Conservation (phyloP, 2,113 vertebrate genomes). For the Plotosus lineatus region DNA sequence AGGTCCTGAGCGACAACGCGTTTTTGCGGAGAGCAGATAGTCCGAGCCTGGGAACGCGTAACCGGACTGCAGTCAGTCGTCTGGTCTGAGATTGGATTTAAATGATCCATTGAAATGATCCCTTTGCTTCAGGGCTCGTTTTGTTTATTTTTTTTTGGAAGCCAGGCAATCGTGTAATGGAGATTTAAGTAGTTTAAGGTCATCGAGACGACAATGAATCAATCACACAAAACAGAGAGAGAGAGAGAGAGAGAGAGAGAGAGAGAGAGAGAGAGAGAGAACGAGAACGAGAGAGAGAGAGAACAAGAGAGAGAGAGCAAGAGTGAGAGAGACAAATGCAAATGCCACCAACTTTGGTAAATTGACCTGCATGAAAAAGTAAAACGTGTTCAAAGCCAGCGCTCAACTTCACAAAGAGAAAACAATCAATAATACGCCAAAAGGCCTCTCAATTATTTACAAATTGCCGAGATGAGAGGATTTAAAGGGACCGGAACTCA, state of each 20-base stretch:
- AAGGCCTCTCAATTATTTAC: slow-evolving; percentile 72
- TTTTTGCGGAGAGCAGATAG: not conserved
- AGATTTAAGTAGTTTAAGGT: slow-evolving; percentile 55
- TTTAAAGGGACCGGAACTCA: not conserved
- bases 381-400: slow-evolving; percentile 44
- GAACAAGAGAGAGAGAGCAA: no score
- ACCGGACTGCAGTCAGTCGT: slow-evolving; percentile 60
- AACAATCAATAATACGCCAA: slow-evolving; percentile 67
- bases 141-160: slow-evolving; percentile 22
- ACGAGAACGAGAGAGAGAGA: no score
- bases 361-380: slow-evolving; percentile 48
- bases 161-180: slow-evolving; percentile 40
- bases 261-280: slow-evolving; percentile 51
- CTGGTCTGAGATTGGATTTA: slow-evolving; percentile 52
- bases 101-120: slow-evolving; percentile 47
- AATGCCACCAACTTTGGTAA: slow-evolving; percentile 4
- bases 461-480: slow-evolving; percentile 2
- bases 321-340: slow-evolving; percentile 44
- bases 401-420: slow-evolving; percentile 51
- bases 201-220: slow-evolving; percentile 39
- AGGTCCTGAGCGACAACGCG: not conserved
- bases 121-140: slow-evolving; percentile 15
- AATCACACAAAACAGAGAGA: slow-evolving; percentile 41
- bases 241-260: slow-evolving; percentile 50
- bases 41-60: slow-evolving; percentile 24